Conservation (phyloP, 2,113 vertebrate genomes). For the Myodes glareolus region DNA sequence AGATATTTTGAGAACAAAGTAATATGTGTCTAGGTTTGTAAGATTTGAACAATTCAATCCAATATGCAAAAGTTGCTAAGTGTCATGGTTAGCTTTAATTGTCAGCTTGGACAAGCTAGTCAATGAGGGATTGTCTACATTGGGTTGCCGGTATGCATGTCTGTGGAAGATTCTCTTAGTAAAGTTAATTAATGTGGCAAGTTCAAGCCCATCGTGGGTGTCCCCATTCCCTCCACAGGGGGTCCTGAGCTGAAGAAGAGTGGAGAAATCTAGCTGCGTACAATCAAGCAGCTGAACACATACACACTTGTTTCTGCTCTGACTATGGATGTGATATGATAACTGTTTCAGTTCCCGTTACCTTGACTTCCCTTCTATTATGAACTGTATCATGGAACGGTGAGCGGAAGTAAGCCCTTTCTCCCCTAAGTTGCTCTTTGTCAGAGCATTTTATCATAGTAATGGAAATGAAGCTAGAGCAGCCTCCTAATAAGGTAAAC, state of each 20-base stretch:
- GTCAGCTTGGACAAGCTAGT: background rate
- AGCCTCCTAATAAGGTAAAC: background rate
- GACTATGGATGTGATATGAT: background rate
- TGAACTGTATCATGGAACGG: background rate
- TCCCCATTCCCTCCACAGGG: background rate
- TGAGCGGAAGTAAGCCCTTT: background rate
- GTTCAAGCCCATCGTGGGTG: background rate
- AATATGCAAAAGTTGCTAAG: background rate
- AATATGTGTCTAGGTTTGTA: background rate
- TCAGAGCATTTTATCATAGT: background rate
- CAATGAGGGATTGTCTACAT: too few species aligned
- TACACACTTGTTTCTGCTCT: background rate
- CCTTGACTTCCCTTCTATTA: background rate
- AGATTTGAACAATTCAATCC: constrained; percentile 26
- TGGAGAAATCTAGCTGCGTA: background rate
- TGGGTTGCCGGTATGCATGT: background rate
- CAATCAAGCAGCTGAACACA: background rate
- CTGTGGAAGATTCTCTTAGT: background rate
- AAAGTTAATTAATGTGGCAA: background rate
- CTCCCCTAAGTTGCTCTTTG: background rate
- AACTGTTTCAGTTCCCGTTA: background rate
- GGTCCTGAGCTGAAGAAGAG: background rate
- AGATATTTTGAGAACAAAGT: background rate
- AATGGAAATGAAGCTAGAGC: background rate
- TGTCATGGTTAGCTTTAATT: background rate